phyloP scores from a whole-genome alignment of 2,113 vertebrate species.

The Urocitellus parryii region DNA sequence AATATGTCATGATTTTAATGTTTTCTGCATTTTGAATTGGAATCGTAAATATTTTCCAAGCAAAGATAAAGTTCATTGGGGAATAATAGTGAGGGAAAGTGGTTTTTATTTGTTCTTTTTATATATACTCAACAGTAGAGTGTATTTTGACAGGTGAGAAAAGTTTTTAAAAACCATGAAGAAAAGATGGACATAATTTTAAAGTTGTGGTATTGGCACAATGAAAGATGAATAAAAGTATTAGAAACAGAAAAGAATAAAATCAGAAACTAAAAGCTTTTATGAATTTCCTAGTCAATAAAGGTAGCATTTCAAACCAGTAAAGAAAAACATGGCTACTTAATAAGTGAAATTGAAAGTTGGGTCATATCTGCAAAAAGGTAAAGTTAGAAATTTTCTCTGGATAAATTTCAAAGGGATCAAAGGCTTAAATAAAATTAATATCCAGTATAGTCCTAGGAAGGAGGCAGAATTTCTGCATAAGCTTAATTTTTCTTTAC shows the following conservation, averaged over 20 bases:
- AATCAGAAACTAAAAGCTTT: neutral
- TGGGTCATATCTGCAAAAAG: neutral
- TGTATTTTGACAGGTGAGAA: neutral
- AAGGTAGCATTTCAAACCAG: neutral
- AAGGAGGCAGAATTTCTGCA: neutral
- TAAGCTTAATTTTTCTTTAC: neutral
- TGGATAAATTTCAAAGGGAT: conserved; percentile 3
- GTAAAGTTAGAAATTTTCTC: neutral
- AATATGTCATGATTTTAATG: neutral
- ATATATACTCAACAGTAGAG: too few relatives aligned
- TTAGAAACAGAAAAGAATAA: neutral
- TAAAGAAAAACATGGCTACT: neutral
- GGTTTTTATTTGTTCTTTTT: too few relatives aligned
- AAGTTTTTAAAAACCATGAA: neutral
- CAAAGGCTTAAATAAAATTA: neutral
- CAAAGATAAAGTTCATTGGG: neutral
- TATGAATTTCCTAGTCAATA: neutral
- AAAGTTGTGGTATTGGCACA: neutral
- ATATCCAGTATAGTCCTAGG: neutral
- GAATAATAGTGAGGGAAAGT: neutral
- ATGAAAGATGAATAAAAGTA: neutral
- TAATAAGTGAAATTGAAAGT: neutral
- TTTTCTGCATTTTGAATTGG: conserved; percentile 13
- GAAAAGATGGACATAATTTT: neutral
- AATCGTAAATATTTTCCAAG: neutral